phyloP scores from a whole-genome alignment of 2,888 invertebrate species.

The Scaptodrosophila latifasciaeformis region DNA sequence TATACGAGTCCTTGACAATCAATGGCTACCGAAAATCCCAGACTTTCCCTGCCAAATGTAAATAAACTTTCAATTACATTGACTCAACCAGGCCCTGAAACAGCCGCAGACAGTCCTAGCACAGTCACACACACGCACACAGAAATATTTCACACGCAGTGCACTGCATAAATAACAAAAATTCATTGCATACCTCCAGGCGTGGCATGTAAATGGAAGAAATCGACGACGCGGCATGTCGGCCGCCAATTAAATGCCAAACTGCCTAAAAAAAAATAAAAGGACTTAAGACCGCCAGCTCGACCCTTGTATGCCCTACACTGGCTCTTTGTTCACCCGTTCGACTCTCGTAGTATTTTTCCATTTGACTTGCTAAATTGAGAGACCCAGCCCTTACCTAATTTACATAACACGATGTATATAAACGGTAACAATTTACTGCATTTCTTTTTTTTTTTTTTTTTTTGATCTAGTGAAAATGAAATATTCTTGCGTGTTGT shows the following conservation, averaged over 20 bases:
- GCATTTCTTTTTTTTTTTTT: too few species aligned
- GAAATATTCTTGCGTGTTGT: slow-evolving; percentile 37
- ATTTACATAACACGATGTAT: too few species aligned
- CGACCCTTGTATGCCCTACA: too few species aligned
- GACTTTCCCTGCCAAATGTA: slow-evolving; percentile 1
- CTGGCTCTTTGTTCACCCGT: too few species aligned
- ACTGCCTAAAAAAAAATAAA: slow-evolving; percentile 21
- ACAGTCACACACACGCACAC: slow-evolving; percentile 10
- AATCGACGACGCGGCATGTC: slow-evolving; percentile 58
- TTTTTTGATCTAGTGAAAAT: too few species aligned
- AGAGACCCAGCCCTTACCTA: too few species aligned
- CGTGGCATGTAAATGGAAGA: slow-evolving; percentile 29
- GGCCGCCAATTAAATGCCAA: slow-evolving; percentile 53
- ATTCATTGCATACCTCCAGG: slow-evolving; percentile 56
- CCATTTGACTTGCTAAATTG: too few species aligned
- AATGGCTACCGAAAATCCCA: not conserved
- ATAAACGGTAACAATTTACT: too few species aligned
- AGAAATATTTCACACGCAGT: not conserved
- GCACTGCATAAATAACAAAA: not conserved
- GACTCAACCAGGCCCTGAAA: slow-evolving; percentile 28
- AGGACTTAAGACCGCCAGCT: too few species aligned
- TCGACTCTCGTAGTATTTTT: too few species aligned
- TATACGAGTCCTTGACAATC: slow-evolving; percentile 49
- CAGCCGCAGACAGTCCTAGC: slow-evolving; percentile 8
- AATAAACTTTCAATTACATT: slow-evolving; percentile 51